Base-by-base conservation (phyloP, 1,140 invertebrate genomes). In the Calephelis nemesis region DNA sequence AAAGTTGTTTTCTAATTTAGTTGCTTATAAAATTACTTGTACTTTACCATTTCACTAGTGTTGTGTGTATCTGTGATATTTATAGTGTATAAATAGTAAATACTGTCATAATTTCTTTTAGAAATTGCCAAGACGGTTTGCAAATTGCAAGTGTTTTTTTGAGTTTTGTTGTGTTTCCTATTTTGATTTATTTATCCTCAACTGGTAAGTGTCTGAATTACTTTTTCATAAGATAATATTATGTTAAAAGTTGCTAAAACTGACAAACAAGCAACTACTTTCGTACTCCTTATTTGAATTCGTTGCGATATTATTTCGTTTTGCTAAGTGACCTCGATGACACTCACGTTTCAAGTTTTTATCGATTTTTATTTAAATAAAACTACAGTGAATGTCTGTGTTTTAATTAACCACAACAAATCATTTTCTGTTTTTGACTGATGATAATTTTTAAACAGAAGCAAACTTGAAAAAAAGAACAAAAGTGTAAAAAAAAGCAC, bases 261-360 rank as follows among this genome's bases (percentile, higher is more conserved):
- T 54, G 54, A 66, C 69, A 50, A 65, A 48, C 13, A 66, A 40
- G 30, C 54, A 48, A 62, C 19, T 47, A 9, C 42, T 69, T 65
- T 58, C 63, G 72, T 77, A 70, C 75, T 58, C 72, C 74, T 75
- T 78, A 74, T 74, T 75, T 72, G 76, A 77, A 72, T 72, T 68
- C 67, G 72, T 75, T 75, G 76, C 76, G 60, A 77, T 69, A 67
- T 70, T 77, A 72, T 75, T 74, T 77, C 73, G 60, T 65, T 62
- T 62, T 45, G 42, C 67, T 49, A 40, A 54, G 58, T 75, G 76
- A 78, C 76, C 76, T 75, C 76, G 68, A 72, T 75, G 19, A 30
- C 42, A 45, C 42, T 45, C 42, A 45, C 42, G 42, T 45, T 45
- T 45, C 5, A 45, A 45, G 7, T 45, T 45, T 45, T 45, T 45